Base-by-base conservation (phyloP, 2,888 invertebrate species). In the Lymantria dispar region DNA sequence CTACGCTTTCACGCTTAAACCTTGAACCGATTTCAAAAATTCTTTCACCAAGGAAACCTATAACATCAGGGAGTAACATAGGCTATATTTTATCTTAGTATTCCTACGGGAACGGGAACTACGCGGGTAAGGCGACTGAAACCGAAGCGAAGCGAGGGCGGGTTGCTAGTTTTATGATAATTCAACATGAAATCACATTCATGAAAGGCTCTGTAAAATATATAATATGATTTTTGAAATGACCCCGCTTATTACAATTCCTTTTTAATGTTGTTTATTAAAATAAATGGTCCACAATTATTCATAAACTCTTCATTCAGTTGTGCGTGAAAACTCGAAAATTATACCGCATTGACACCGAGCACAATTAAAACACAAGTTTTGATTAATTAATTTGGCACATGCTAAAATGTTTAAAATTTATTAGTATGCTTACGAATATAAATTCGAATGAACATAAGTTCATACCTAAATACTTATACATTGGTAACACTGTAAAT, bases 171-270 rank as follows among this genome's bases (percentile, higher is more conserved):
- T 33, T 33, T 33, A 33, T 33, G 1, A 33, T 33, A 10, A 8
- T 1, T 10, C 10, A 33, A 8, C 10, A 33, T 33, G 33, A 33
- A 1, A 33, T 10, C 9, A 10, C 3, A 10, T 33, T 33, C 10
- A 33, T 7, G 8, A 33, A 7, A 33, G 33, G 33, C 33, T 10
- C 8, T 10, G 10, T 33, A 33, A 33, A 33, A 33, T 33, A 7
- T 33, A 33, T 33, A 33, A 33, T 33, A 33, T 33, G 33, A 33
- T 8, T 33, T 33, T 22, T 50, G 45, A 56, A 58, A 43, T 60
- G 61, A 61, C 53, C 49, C 53, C 50, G 48, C 70, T 71, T 72
- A 66, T 64, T 60, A 58, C 62, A 56, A 58, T 45, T 42, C 43
- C 33, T 42, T 45, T 52, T 52, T 39, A 48, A 43, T 41, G 37